Evolutionary conservation across 2,113 vertebrate species (phyloP), one percentile per base, ranked within the genome.

Genomic region (Rousettus leschenaultii): DNA sequence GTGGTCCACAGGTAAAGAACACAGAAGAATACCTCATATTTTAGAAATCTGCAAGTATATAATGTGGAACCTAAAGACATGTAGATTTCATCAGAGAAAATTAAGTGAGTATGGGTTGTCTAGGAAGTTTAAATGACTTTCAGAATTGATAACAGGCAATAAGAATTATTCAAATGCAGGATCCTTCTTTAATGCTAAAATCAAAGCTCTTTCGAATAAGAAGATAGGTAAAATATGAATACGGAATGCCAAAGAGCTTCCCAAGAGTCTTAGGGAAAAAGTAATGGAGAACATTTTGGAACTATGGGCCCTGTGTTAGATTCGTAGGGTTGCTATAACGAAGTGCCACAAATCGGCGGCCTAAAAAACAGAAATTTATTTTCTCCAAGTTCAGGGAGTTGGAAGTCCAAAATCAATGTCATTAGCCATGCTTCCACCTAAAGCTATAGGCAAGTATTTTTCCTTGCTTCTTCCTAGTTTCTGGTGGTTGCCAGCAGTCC

Each of bases 101-200:
- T 33, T 80, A 71, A 74, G 51, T n/a, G 22, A 70, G 26, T 63
- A 18, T 53, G 15, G 18, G 73, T 93, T 89, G 43, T 68, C 40
- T 80, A 9, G 18, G 43, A 30, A 93, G 61, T 89, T 94, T 82
- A 89, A 93, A 85, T 91, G 33, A 63, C 40, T 89, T 95, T 95
- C n/a, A 94, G 26, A 70, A 70, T 26, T 96, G 68, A 95, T 63
- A 87, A 83, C 93, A 91, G 30, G 7, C 19, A 68, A 79, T 63
- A 86, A 68, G 7, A 22, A 89, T 92, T 96, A 89, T 74, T 77
- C 84, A 94, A 71, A 74, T n/a, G 18, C 15, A 93, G 33, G 16
- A 55, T 53, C 15, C 28, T 71, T 82, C 26, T 82, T 95, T 45
- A 91, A 66, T 94, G 15, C 51, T 71, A 8, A 83, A 91, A 91